Evolutionary conservation across 2,113 vertebrate genomes (phyloP).

Genomic region (Syrmaticus mikado): DNA sequence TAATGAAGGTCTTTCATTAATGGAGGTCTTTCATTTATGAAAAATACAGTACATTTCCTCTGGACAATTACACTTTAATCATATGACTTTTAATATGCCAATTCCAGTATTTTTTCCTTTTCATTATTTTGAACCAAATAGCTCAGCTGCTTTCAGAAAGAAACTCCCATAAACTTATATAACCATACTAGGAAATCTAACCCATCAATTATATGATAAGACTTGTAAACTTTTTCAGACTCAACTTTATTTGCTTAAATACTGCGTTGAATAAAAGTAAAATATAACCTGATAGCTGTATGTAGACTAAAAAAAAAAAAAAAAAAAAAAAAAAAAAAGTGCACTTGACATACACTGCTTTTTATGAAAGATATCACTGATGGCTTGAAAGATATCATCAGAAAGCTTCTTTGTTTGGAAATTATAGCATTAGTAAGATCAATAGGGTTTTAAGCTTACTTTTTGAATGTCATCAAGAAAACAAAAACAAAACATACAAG

Average conservation of each 20-base stretch:
- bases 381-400: too few relatives aligned
- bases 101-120: background rate
- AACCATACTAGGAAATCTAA: background rate
- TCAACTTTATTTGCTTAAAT: background rate
- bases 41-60: background rate
- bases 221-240: background rate
- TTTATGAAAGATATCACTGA: background rate
- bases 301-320: too few relatives aligned
- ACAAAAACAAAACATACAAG: background rate
- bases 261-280: background rate
- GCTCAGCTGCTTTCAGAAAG: background rate
- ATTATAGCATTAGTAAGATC: background rate
- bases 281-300: background rate
- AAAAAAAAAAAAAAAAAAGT: too few relatives aligned
- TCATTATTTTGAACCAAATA: background rate
- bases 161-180: fast-evolving
- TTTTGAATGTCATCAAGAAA: background rate
- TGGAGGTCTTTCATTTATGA: background rate
- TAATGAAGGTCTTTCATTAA: background rate
- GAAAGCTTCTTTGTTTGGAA: background rate
- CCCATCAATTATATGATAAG: background rate
- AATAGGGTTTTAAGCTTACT: background rate
- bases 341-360: fast-evolving
- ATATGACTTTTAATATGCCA: background rate
- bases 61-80: background rate